Evolutionary conservation across 2,888 invertebrate species (phyloP).

Genomic region (Epinotia ramella): DNA sequence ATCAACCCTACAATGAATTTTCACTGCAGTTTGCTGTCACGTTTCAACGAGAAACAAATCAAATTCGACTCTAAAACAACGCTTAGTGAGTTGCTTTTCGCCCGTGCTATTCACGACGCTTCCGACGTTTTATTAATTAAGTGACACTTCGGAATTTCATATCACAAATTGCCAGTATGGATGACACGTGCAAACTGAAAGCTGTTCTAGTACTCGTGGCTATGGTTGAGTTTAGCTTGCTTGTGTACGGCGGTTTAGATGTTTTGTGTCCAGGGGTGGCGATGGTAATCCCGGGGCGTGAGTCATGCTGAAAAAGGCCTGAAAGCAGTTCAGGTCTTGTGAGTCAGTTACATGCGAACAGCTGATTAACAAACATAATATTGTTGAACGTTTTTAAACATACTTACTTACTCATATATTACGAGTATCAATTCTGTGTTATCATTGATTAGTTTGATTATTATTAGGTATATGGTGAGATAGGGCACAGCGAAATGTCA

Average conservation of each 20-base stretch:
- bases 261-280: conserved; percentile 1
- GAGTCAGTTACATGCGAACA: conserved; percentile 31
- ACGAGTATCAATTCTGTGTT: no score
- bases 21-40: conserved; percentile 1
- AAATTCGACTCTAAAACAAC: neutral
- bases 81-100: neutral
- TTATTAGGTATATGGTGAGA: no score
- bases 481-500: no score
- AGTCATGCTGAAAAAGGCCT: conserved; percentile 43
- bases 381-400: no score
- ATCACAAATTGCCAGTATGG: neutral
- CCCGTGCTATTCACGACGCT: neutral
- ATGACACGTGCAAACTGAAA: conserved; percentile 2
- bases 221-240: conserved; percentile 4
- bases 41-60: neutral
- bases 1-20: conserved; percentile 29
- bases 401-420: no score
- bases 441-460: no score
- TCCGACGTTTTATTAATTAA: neutral
- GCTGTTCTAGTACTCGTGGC: neutral
- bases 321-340: conserved; percentile 13
- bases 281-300: conserved; percentile 46
- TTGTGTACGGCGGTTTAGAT: neutral
- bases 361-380: neutral
- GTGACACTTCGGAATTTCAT: neutral